Conservation (phyloP, 2,113 vertebrate genomes). For the Aviceda subcristata region DNA sequence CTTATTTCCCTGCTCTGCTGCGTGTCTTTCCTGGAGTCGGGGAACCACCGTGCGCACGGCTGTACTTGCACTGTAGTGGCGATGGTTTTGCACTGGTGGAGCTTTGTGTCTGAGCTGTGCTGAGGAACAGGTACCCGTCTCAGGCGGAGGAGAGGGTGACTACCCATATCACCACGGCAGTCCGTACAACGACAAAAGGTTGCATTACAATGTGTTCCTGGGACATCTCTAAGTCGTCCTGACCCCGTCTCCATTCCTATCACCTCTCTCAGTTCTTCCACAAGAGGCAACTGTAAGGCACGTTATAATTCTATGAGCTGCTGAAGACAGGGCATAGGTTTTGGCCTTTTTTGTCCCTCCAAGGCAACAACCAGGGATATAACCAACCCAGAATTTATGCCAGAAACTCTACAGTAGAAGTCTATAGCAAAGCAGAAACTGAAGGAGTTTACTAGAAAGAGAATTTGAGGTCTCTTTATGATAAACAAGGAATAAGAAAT, state of each 20-base stretch:
- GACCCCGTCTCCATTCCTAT: not conserved
- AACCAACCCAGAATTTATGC: not conserved
- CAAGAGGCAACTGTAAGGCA: not conserved
- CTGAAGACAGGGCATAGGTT: not conserved
- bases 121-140: not conserved
- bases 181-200: not conserved
- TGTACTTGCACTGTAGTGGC: not conserved
- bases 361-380: not conserved
- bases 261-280: not conserved
- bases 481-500: not conserved
- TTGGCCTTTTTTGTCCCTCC: not conserved
- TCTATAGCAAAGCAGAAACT: not conserved
- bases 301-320: not conserved
- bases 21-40: not conserved
- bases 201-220: not conserved
- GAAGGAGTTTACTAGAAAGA: not conserved
- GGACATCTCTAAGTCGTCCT: not conserved
- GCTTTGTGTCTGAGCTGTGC: not conserved
- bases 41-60: accelerated
- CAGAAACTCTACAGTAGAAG: not conserved
- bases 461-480: not conserved
- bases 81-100: not conserved
- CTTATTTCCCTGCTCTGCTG: not conserved
- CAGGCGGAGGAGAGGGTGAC: not conserved
- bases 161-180: accelerated